Conservation (phyloP, 1,140 invertebrate genomes). For the Bombus waltoni region DNA sequence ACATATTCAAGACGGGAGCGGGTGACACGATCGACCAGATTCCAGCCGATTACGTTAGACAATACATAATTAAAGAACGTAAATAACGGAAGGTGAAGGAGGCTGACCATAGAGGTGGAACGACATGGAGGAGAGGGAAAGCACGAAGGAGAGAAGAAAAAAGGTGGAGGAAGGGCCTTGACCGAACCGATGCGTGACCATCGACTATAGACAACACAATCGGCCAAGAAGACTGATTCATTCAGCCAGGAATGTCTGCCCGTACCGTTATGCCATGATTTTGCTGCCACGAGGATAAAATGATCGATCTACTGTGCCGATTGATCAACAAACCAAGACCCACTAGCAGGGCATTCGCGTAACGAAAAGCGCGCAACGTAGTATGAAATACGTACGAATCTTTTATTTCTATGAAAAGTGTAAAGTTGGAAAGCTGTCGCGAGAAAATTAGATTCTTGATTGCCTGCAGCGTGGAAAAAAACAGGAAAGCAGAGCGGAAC, state of each 20-base stretch:
- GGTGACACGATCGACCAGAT: constrained; percentile 15
- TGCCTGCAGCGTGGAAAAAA: constrained; percentile 4
- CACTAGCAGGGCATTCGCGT: not conserved
- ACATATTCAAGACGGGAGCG: too few species aligned
- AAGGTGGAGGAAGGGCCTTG: constrained; percentile 63
- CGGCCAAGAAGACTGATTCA: constrained; percentile 68
- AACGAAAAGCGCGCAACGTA: not conserved
- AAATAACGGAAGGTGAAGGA: constrained; percentile 55
- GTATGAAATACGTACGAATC: too few species aligned
- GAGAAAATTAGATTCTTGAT: not conserved
- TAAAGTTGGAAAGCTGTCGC: not conserved
- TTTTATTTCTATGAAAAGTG: not conserved
- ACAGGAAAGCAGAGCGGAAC: constrained; percentile 28
- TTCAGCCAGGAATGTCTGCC: constrained; percentile 66
- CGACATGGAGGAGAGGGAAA: not conserved
- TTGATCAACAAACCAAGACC: constrained; percentile 4
- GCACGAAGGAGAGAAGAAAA: constrained; percentile 12
- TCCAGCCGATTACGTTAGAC: not conserved
- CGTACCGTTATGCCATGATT: constrained; percentile 61
- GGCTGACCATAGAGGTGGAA: not conserved
- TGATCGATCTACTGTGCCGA: constrained; percentile 1
- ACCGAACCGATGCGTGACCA: constrained; percentile 71
- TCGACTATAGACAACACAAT: constrained; percentile 67
- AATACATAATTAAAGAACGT: constrained; percentile 41
- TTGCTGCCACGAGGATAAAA: constrained; percentile 20